Base-by-base conservation (phyloP, 2,113 vertebrate species). In the Drymodes brunneopygia region DNA sequence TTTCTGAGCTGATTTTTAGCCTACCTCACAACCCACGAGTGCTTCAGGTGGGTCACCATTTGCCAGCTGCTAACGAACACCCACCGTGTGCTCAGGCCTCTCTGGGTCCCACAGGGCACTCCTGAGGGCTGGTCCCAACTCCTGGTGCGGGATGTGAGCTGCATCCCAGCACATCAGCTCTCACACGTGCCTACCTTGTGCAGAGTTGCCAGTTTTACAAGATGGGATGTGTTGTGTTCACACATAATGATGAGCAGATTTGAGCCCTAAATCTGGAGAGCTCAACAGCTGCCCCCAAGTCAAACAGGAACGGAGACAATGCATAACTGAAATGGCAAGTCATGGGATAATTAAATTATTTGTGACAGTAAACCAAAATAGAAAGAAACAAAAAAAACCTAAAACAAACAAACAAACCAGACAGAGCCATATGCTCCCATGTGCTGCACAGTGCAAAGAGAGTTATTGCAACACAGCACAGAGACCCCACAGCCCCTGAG, bases 291-390 rank as follows among this genome's bases (percentile, higher is more conserved):
- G 95, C 94, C 96, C 97, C 91, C 88, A 54, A 97, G 96, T 97
- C 94, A 96, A 95, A 97, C 95, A 95, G 95, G 93, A 97, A 97
- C 82, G 96, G 83, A 97, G 96, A 97, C 96, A 97, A 97, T 97
- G 96, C 96, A 96, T 95, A 97, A 96, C 96, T 97, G 95, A 97
- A 97, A 97, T 70, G 92, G 96, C 94, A 92, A 97, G 85, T 95
- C 96, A 97, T 67, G 86, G 92, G 94, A 97, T 97, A 97, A 97
- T 97, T 95, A 95, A 97, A 97, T 97, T 97, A 97, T 97, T 97
- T 97, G 97, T 95, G 95, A 97, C 97, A 97, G 94, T 96, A 94
- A 96, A 97, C 96, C 91, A 96, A 97, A 97, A 97, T 97, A 97
- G 96, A 97, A 97, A 96, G 96, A 96, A 97, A 96, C 89, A 96